Evolutionary conservation across 1,140 invertebrate genomes (phyloP), one percentile per base, ranked within the genome.

Genomic region (Apis dorsata): DNA sequence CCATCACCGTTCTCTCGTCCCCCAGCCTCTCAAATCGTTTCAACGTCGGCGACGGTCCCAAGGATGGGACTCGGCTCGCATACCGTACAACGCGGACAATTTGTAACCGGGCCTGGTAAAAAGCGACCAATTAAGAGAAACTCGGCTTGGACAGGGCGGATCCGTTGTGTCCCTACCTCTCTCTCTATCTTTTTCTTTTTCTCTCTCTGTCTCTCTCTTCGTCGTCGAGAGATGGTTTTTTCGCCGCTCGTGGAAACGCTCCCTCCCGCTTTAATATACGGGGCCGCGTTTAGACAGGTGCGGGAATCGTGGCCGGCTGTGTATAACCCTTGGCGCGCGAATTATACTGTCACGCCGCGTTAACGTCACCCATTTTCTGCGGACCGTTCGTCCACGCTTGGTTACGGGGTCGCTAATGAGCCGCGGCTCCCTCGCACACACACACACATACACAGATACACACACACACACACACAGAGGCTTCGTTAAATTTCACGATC

Each of bases 41-140:
- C 82, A 79, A 44, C 24, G 24, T 24, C 24, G 24, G 24, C 24
- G 24, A 24, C 34, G 34, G 5, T 3, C 34, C 34, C 34, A 44
- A 44, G 34, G 34, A 44, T 44, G 4, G 34, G 34, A 44, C 75
- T n/a, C 55, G 13, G 62, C 62, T 77, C 85, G 87, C 90, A 90
- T 91, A 90, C 86, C 91, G 34, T 88, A 92, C 90, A 91, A 89
- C 87, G 84, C 75, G 86, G 86, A 92, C 92, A 93, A 93, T 93
- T 93, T 93, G 92, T 93, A 90, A 79, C 84, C 73, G 76, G 63
- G 34, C 63, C 34, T 15, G 85, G 89, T 89, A 93, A 93, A 93
- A 93, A 93, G 87, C 73, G 86, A 90, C 88, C 92, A 93, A 93
- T 93, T 93, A 93, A 93, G 91, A 92, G 92, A 91, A 92, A 93